These are phyloP conservation scores for Drosophila demipolita DNA, from an alignment of 2,888 invertebrate species.

Conservation along the genomic window DNA sequence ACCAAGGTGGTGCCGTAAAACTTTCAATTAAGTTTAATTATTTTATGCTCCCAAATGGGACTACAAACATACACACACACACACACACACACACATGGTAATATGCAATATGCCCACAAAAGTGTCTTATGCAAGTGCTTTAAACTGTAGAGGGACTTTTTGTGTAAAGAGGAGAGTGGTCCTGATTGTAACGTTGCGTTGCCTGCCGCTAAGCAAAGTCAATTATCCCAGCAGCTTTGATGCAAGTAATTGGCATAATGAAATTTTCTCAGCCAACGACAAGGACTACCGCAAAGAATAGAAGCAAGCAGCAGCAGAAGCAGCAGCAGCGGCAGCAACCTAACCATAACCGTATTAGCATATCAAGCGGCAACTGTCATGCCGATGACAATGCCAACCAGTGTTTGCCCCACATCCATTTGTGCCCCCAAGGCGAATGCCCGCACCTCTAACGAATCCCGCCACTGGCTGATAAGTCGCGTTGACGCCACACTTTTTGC, in stretches of 20 bases:
- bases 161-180: slow-evolving; percentile 9
- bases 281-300: slow-evolving; percentile 79
- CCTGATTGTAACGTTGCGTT: slow-evolving; percentile 34
- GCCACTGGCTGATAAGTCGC: slow-evolving; percentile 39
- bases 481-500: slow-evolving; percentile 61
- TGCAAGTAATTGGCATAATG: slow-evolving; percentile 83
- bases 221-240: slow-evolving; percentile 82
- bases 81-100: slow-evolving; percentile 26
- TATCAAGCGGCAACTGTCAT: slow-evolving; percentile 58
- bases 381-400: slow-evolving; percentile 55
- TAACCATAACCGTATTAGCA: slow-evolving; percentile 79
- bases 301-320: slow-evolving; percentile 48
- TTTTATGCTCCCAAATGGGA: slow-evolving; percentile 67
- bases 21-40: slow-evolving; percentile 79
- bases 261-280: slow-evolving; percentile 78
- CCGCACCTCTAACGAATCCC: background rate
- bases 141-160: slow-evolving; percentile 14
- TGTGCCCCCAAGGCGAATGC: slow-evolving; percentile 3
- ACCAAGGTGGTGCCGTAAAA: slow-evolving; percentile 75
- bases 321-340: slow-evolving; percentile 26
- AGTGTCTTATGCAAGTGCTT: slow-evolving; percentile 69
- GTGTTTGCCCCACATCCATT: slow-evolving; percentile 41
- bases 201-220: slow-evolving; percentile 78
- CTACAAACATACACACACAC: slow-evolving; percentile 32
- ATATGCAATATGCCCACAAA: slow-evolving; percentile 61